Evolutionary conservation across 2,113 vertebrate genomes (phyloP), one percentile per base, ranked within the genome.

Genomic region (Cisticola juncidis): DNA sequence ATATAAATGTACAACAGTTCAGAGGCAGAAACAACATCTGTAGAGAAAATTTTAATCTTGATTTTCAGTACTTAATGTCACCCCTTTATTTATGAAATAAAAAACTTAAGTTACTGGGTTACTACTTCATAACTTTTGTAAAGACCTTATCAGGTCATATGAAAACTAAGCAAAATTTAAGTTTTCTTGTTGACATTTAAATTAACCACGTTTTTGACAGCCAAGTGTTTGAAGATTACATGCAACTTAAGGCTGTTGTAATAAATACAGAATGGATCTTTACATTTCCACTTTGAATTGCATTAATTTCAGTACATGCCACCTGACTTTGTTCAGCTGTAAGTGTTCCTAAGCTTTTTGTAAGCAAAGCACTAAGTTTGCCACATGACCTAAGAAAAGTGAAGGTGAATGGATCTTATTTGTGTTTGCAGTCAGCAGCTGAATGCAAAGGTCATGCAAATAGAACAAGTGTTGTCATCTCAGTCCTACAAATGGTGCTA

Each of bases 381-480:
- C 47, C 29, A 64, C 38, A 11, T 88, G 87, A 91, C 84, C 89
- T 42, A 83, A 77, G 89, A 44, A 85, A 65, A 91, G 53, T 69
- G 84, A 82, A 92, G 93, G 91, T 95, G 74, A 88, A 70, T 22
- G 35, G 70, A 65, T 89, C 9, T 5, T 85, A 31, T 72, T 76
- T 95, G 86, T 84, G 53, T 90, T 94, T 72, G 65, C 78, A 90
- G 68, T 88, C 62, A 58, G 78, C 74, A 85, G 50, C 70, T 89
- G 81, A 94, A 88, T 84, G 83, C 91, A 93, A 93, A 97, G 92
- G 92, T 96, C 6, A 1, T 94, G 90, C 81, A 95, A 97, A 94
- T 22, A 94, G 94, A 95, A 70, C 71, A 54, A 35, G 54, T 95
- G 81, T 86, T 86, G 72, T 89, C 90, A 82, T 91, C 58, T 88